Evolutionary conservation across 1,140 invertebrate species (phyloP).

Genomic region (Papilio dardanus): DNA sequence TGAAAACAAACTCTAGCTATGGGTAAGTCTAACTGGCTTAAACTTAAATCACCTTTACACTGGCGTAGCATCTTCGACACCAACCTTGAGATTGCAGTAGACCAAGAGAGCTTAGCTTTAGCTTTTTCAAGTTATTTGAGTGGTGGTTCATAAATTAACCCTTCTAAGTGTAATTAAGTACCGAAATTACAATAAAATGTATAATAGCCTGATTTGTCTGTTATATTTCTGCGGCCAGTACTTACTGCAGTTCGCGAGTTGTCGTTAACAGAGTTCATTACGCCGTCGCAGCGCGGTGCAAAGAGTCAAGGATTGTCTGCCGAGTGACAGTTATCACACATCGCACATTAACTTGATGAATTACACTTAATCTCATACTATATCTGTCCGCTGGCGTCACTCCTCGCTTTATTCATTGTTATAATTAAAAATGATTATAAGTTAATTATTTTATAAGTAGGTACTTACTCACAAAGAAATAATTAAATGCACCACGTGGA

Average conservation of each 20-base stretch:
- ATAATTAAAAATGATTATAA: neutral
- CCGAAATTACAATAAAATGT: too few species aligned
- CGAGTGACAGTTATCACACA: neutral
- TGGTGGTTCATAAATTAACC: too few species aligned
- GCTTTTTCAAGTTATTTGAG: too few species aligned
- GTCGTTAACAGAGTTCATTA: neutral
- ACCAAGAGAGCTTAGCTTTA: too few species aligned
- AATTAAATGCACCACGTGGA: neutral
- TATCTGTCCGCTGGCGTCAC: neutral
- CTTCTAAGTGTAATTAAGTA: too few species aligned
- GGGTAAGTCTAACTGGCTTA: constrained; percentile 49
- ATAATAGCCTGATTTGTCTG: neutral
- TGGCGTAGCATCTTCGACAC: neutral
- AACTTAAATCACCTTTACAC: neutral
- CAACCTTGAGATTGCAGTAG: neutral
- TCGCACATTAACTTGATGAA: constrained; percentile 10
- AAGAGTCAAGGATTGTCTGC: neutral
- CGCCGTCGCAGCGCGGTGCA: neutral
- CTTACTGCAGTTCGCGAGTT: neutral
- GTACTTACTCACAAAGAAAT: neutral
- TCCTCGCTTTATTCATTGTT: neutral
- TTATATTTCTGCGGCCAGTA: neutral
- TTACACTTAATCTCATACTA: neutral
- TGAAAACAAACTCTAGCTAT: constrained; percentile 61
- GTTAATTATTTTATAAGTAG: neutral